phyloP scores from a whole-genome alignment of 37 sponge, comb jelly and placozoan species.

The Lycopodina hypogea region DNA sequence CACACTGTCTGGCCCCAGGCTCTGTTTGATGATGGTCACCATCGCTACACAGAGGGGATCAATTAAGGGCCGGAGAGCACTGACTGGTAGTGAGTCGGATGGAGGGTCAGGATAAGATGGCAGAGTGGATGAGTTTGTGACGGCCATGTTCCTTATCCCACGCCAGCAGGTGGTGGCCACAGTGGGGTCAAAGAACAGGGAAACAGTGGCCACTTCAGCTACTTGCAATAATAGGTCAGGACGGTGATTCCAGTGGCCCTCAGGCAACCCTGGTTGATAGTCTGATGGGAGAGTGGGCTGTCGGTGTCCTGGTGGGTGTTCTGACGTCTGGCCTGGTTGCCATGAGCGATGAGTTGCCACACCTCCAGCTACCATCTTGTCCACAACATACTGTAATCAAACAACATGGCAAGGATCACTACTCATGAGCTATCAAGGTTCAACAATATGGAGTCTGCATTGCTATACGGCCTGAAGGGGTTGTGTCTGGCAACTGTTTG shows the following conservation, averaged over 20 bases:
- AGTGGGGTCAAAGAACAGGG: conserved; percentile 51
- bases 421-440: too few species aligned
- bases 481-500: not conserved
- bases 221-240: not conserved
- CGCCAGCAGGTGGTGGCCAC: conserved; percentile 29
- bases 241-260: not conserved
- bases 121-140: not conserved
- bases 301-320: not conserved
- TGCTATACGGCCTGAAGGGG: not conserved
- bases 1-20: not conserved
- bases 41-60: conserved; percentile 35
- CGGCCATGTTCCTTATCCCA: conserved; percentile 27
- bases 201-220: not conserved
- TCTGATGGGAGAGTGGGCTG: too few species aligned
- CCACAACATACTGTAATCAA: too few species aligned
- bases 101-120: too few species aligned
- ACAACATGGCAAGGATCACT: too few species aligned
- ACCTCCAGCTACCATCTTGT: too few species aligned
- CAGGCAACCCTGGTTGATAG: too few species aligned
- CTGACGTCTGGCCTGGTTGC: not conserved
- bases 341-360: not conserved
- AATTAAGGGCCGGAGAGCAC: conserved; percentile 4
- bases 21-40: conserved; percentile 12
- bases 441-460: not conserved
- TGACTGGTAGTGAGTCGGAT: too few species aligned